These are phyloP conservation scores for Pyrrhura leucotis DNA, from an alignment of 2,797 vertebrate species.

Conservation along the genomic window DNA sequence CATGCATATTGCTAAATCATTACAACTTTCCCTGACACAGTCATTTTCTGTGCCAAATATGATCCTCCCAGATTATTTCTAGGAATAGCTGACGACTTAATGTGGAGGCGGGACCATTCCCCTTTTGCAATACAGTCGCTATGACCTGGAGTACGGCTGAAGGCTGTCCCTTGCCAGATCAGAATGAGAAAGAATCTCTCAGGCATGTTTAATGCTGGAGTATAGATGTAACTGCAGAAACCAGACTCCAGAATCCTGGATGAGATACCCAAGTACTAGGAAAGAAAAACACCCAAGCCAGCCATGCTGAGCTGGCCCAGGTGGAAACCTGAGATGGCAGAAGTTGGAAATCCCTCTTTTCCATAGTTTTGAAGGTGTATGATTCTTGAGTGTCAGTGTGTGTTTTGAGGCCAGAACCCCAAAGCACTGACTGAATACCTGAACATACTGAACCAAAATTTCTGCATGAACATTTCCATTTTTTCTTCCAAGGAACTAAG, in stretches of 20 bases:
- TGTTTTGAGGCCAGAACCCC: not conserved
- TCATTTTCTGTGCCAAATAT: not conserved
- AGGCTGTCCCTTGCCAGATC: not conserved
- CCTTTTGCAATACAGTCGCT: not conserved
- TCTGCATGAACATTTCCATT: not conserved
- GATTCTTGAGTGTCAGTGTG: not conserved
- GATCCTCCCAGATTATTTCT: not conserved
- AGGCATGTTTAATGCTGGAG: not conserved
- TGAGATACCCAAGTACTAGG: not conserved
- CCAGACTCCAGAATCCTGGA: not conserved
- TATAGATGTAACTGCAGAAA: not conserved
- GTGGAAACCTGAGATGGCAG: not conserved
- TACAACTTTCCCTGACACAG: not conserved
- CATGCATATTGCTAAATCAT: not conserved
- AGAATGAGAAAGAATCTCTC: not conserved
- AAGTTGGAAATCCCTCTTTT: not conserved
- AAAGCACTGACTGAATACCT: not conserved
- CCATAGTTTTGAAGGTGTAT: not conserved
- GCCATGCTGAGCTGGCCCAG: not conserved
- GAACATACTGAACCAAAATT: not conserved
- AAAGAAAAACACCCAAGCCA: not conserved
- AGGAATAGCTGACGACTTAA: not conserved
- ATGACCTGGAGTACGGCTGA: not conserved
- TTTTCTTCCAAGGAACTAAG: not conserved
- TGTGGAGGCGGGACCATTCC: rapidly evolving